These are phyloP conservation scores for Holacanthus passer DNA, from an alignment of 2,113 vertebrate genomes.

Conservation along the genomic window DNA sequence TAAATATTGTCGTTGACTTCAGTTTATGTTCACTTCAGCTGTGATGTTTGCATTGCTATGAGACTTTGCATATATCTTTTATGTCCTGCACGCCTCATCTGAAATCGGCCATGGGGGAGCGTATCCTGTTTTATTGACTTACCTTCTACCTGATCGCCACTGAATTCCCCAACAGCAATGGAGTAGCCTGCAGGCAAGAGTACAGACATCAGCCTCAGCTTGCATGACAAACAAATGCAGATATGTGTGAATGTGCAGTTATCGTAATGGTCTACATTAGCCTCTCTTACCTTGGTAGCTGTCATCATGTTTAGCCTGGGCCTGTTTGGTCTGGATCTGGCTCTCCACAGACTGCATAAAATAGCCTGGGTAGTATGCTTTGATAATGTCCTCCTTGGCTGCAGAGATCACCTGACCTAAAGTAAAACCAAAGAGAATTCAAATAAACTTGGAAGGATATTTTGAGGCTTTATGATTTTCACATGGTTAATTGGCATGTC, in stretches of 20 bases:
- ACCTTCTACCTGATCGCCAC: constrained; percentile 90
- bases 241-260: not conserved
- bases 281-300: constrained; percentile 88
- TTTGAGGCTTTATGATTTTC: constrained; percentile 9
- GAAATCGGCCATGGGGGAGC: not conserved
- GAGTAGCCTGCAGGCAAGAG: constrained; percentile 87
- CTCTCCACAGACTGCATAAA: constrained; percentile 87
- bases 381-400: constrained; percentile 87
- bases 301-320: constrained; percentile 85
- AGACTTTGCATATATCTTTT: not conserved
- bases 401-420: constrained; percentile 92
- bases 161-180: constrained; percentile 93
- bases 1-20: constrained; percentile 39
- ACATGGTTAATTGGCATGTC: not conserved
- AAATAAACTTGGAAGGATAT: not conserved
- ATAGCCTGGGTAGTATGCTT: constrained; percentile 87
- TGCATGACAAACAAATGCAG: not conserved
- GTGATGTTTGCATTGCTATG: constrained; percentile 7
- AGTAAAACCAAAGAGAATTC: constrained; percentile 3
- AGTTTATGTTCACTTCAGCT: constrained; percentile 35
- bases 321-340: constrained; percentile 88
- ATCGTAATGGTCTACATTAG: not conserved
- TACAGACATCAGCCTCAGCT: not conserved
- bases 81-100: not conserved
- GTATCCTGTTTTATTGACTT: constrained; percentile 38